Percentiles rank a stretch among this genome's conserved stretches.
phyloP scores from a whole-genome alignment of 2,888 invertebrate species.

The Rugalucina vietnamica region DNA sequence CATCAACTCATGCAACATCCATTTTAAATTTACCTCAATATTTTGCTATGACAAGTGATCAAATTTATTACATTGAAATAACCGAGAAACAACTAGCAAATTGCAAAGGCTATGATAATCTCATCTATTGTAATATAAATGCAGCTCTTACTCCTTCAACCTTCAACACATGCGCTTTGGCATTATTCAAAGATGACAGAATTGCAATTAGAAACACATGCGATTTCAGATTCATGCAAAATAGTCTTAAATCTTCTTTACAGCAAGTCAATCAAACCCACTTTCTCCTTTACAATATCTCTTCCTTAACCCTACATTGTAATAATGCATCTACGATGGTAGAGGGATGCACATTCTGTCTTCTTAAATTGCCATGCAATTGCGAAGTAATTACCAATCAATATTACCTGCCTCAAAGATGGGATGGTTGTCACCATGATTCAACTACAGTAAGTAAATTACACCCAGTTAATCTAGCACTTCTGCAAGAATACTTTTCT shows the following conservation, averaged over 20 bases:
- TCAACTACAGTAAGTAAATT: neutral
- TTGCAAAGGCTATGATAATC: neutral
- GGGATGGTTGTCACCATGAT: neutral
- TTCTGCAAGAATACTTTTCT: neutral
- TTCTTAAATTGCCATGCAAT: neutral
- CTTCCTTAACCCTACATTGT: neutral
- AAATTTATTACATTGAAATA: neutral
- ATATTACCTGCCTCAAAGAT: neutral
- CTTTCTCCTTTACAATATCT: constrained; percentile 23
- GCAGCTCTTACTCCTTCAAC: neutral
- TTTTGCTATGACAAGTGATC: neutral
- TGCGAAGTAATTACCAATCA: neutral
- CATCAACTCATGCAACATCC: neutral
- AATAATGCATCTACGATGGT: neutral
- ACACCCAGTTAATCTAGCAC: neutral
- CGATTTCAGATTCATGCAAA: constrained; percentile 12
- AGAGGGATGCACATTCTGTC: neutral
- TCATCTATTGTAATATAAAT: neutral
- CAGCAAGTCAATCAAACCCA: constrained; percentile 12
- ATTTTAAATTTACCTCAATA: neutral
- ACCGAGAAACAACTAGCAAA: neutral
- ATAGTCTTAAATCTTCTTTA: neutral
- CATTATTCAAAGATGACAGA: neutral
- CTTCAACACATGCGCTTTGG: neutral
- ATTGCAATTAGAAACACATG: neutral